phyloP scores from a whole-genome alignment of 2,888 invertebrate species.

The Drosophila affinis region DNA sequence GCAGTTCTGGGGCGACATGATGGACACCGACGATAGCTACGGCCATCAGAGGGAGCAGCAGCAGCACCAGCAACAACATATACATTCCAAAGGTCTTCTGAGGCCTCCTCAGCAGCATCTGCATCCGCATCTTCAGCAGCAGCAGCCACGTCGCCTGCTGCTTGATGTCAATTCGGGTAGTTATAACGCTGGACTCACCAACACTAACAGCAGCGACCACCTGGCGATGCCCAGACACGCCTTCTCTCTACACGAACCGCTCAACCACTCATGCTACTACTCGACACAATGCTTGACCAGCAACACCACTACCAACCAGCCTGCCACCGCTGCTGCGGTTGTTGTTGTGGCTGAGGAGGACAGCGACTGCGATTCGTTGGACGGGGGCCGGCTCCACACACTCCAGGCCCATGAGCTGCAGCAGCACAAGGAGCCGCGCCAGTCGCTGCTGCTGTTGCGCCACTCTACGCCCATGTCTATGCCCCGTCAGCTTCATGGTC shows the following conservation, averaged over 20 bases:
- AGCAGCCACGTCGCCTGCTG: conserved; percentile 75
- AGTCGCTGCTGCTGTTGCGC: conserved; percentile 72
- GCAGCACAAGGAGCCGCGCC: conserved; percentile 65
- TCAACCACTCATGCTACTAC: conserved; percentile 69
- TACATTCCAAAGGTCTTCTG: conserved; percentile 71
- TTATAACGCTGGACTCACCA: conserved; percentile 65
- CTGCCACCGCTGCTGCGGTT: conserved; percentile 21
- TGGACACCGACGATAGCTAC: conserved; percentile 80
- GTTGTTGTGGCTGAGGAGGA: conserved; percentile 39
- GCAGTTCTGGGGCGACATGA: conserved; percentile 63
- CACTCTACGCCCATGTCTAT: conserved; percentile 78
- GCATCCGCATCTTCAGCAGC: conserved; percentile 53
- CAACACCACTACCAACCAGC: conserved; percentile 40
- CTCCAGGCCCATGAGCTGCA: conserved; percentile 56
- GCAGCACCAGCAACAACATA: conserved; percentile 57
- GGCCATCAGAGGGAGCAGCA: conserved; percentile 55
- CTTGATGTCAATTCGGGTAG: conserved; percentile 83
- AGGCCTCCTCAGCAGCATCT: conserved; percentile 60
- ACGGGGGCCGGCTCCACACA: conserved; percentile 52
- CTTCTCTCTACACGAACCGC: conserved; percentile 56
- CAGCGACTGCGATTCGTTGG: conserved; percentile 54
- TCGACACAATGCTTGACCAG: conserved; percentile 70
- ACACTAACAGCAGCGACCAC: conserved; percentile 37
- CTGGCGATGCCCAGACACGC: conserved; percentile 21
- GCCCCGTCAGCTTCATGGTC: conserved; percentile 51